These are phyloP conservation scores for Lepilemur ruficaudatus DNA, from an alignment of 2,797 vertebrate species.

Conservation along the genomic window DNA sequence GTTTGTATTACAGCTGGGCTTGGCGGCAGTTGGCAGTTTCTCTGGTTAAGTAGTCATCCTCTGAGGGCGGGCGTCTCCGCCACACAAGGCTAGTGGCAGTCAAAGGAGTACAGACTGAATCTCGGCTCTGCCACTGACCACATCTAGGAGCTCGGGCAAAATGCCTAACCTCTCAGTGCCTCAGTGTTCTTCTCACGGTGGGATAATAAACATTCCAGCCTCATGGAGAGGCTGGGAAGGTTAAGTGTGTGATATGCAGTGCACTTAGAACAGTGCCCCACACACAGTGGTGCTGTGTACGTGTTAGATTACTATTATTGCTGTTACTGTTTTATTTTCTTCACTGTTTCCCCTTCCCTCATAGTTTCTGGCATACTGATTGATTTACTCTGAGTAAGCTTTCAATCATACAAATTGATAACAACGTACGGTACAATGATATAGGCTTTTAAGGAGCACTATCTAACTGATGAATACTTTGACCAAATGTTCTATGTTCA, in stretches of 20 bases:
- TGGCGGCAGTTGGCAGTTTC: background rate
- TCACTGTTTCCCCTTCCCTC: background rate
- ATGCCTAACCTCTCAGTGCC: background rate
- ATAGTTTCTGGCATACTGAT: background rate
- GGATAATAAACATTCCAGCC: background rate
- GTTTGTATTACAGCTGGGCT: background rate
- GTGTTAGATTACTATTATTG: background rate
- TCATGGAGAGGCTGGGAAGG: background rate
- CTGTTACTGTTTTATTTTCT: background rate
- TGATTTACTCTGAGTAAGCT: background rate
- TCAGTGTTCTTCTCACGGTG: accelerated
- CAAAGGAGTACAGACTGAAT: background rate
- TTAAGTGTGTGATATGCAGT: background rate
- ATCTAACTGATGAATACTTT: background rate
- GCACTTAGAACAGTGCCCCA: background rate
- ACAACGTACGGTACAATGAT: background rate
- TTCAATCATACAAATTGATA: slow-evolving; percentile 4
- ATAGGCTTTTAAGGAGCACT: background rate
- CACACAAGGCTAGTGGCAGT: background rate
- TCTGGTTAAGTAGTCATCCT: background rate
- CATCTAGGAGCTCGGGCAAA: background rate
- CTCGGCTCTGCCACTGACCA: background rate
- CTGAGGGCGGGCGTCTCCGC: background rate
- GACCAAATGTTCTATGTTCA: background rate
- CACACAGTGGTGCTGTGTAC: background rate